These are phyloP conservation scores for Lasioglossum leucozonium DNA, from an alignment of 2,888 invertebrate genomes.

Conservation along the genomic window DNA sequence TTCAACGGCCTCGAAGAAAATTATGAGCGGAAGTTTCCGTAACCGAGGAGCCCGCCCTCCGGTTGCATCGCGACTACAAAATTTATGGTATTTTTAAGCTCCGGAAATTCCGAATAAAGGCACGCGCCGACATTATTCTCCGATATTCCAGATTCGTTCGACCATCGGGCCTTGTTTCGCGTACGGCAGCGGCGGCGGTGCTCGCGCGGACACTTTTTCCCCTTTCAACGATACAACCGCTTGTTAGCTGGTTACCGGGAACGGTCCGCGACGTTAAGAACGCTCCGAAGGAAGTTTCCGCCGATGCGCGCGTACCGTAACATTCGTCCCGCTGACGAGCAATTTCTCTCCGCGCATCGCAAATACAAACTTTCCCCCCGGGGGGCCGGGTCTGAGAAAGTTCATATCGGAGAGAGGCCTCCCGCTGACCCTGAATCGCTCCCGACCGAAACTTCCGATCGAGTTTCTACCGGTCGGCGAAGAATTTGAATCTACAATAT, in stretches of 20 bases:
- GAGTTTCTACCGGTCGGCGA: neutral
- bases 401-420: constrained; percentile 2
- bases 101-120: neutral
- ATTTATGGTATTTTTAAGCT: constrained; percentile 9
- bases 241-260: neutral
- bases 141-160: neutral
- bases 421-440: neutral
- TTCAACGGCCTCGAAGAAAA: constrained; percentile 31
- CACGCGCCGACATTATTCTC: neutral
- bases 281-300: neutral
- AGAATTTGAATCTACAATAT: neutral
- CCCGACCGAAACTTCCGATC: constrained; percentile 1
- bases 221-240: neutral
- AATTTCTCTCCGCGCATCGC: constrained; percentile 4
- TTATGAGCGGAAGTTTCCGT: constrained; percentile 20
- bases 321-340: constrained; percentile 3
- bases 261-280: neutral
- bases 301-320: neutral
- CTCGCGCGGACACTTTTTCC: neutral
- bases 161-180: neutral
- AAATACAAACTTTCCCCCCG: neutral
- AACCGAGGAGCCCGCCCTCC: neutral
- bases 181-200: no score
- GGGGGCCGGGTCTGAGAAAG: neutral
- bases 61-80: neutral